A percentile compares a stretch with the other conserved stretches of the same genome.
These are phyloP conservation scores for Rhodophaea formosa DNA, from an alignment of 2,888 invertebrate species.

Conservation along the genomic window DNA sequence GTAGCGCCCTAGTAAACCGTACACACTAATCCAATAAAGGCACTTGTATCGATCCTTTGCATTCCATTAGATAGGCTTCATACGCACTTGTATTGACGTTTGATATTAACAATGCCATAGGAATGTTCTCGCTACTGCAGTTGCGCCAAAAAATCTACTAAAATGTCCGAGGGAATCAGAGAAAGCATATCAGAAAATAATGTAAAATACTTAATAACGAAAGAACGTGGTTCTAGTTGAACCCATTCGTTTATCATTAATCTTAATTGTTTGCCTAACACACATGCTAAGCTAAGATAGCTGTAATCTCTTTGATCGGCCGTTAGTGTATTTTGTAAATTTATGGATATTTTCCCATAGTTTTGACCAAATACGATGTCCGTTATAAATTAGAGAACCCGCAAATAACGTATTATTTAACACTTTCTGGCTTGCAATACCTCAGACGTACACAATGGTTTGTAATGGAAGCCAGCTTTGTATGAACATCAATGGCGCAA, in stretches of 20 bases:
- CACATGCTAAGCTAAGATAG: background rate
- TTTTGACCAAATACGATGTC: background rate
- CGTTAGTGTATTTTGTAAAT: background rate
- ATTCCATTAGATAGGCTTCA: conserved; percentile 38
- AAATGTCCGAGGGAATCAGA: no score
- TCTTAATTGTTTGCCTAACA: background rate
- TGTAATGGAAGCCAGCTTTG: conserved; percentile 63
- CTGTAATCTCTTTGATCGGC: background rate
- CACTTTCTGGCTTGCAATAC: conserved; percentile 57
- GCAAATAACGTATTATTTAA: conserved; percentile 42
- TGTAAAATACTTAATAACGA: no score
- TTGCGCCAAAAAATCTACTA: no score
- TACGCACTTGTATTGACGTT: conserved; percentile 17
- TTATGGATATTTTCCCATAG: background rate
- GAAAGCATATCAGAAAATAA: no score
- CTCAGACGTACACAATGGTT: conserved; percentile 67
- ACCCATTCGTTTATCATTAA: no score
- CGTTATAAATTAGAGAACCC: background rate
- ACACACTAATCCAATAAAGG: conserved; percentile 38
- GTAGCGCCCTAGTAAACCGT: conserved; percentile 17
- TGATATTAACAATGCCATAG: conserved; percentile 26
- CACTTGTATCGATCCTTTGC: conserved; percentile 41
- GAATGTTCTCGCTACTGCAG: no score
- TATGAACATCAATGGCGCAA: conserved; percentile 64
- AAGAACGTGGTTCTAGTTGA: no score